Conservation (phyloP, 2,888 invertebrate species). For the Machimus rusticus region DNA sequence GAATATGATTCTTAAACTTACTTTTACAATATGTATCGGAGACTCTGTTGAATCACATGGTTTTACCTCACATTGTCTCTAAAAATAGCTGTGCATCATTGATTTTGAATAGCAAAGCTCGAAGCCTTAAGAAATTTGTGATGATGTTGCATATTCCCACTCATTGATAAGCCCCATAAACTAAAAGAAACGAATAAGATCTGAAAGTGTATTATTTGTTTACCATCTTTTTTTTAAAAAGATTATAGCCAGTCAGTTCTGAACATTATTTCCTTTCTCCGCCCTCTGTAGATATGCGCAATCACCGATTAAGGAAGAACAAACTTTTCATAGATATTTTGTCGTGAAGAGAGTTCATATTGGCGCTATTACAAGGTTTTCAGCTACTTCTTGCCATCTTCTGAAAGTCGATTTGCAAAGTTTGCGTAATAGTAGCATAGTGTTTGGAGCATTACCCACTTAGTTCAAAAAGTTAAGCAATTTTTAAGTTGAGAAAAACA, state of each 20-base stretch:
- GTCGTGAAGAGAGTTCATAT: not conserved
- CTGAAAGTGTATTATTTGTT: not conserved
- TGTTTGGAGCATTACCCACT: not conserved
- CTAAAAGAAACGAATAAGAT: not conserved
- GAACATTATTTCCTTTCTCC: not conserved
- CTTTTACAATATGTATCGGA: not conserved
- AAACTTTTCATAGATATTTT: not conserved
- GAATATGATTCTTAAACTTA: not conserved
- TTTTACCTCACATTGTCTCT: not conserved
- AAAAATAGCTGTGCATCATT: not conserved
- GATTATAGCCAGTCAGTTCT: not conserved
- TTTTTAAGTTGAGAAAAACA: not conserved
- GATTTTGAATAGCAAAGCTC: not conserved
- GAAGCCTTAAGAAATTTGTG: not conserved
- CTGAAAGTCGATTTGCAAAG: not conserved
- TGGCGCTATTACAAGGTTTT: not conserved
- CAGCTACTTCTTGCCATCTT: not conserved
- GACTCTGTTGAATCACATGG: not conserved
- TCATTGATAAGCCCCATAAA: not conserved
- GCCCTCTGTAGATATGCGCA: not conserved
- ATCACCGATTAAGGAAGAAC: not conserved
- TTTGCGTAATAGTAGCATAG: not conserved
- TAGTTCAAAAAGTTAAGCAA: not conserved
- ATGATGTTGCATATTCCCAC: not conserved
- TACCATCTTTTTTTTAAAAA: not conserved